Evolutionary conservation across 2,797 vertebrate genomes (phyloP), one percentile per base, ranked within the genome.

Genomic region (Alosa sapidissima): DNA sequence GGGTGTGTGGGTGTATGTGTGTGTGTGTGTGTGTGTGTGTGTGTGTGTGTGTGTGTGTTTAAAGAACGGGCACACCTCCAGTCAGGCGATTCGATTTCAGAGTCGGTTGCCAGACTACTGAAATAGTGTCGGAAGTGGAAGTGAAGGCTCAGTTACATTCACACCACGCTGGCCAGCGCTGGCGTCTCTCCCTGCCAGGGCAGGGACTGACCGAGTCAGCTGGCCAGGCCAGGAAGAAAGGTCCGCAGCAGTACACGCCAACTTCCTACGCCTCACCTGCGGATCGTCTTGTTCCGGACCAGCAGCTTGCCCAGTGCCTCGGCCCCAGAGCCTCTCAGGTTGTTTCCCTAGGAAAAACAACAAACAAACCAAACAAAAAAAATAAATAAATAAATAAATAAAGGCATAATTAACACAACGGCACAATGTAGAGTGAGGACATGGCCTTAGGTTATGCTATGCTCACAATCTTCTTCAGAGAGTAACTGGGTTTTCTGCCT

Each of bases 231-330:
- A 16, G 19, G 47, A 78, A 78, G 52, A 62, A 82, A 10, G n/a
- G 47, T 0, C 2, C n/a, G 2, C 9, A 2, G 41, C 41, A 41
- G 41, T 4, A 4, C 41, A 4, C 41, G 41, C 41, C 41, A 41
- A 41, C 41, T 41, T 41, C 41, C 41, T 41, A 47, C 45, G 14
- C 19, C 93, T 95, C 83, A 99, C 98, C 97, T 97, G 58, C 86
- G 93, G 82, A 99, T 91, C 51, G 94, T 95, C 88, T 96, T 96
- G 94, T 98, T 99, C 87, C 95, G 94, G 45, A 92, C 92, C 85
- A 99, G 92, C 83, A 99, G 85, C 85, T 93, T 96, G 36, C 96
- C 98, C 93, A 99, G 91, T 55, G 94, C 93, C 87, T 98, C 96
- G 0, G 97, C 95, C 55, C 96, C 98, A 9, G 88, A 1, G 0